These are phyloP conservation scores for Lanius collurio DNA, from an alignment of 2,113 vertebrate genomes.

Conservation along the genomic window DNA sequence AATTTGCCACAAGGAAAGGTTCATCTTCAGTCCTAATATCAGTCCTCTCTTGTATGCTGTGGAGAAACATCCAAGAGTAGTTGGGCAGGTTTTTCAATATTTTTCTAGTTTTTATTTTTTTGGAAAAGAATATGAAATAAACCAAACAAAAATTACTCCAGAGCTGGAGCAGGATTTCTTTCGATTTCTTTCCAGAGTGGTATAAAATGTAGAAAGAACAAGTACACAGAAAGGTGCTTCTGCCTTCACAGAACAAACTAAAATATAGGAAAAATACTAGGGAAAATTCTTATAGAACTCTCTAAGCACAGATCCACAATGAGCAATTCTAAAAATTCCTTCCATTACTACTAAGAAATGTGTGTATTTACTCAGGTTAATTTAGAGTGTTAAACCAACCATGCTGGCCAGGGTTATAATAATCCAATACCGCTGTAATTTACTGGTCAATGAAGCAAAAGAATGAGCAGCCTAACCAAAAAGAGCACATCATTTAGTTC, in stretches of 20 bases:
- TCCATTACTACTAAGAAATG: neutral
- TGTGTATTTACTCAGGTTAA: neutral
- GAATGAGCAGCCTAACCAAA: neutral
- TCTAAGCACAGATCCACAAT: neutral
- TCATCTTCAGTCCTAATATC: constrained; percentile 38
- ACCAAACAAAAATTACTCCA: neutral
- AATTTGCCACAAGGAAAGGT: neutral
- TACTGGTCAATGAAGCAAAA: neutral
- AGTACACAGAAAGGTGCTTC: neutral
- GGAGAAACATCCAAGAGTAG: neutral
- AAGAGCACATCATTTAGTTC: neutral
- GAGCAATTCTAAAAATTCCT: neutral
- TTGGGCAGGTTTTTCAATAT: neutral
- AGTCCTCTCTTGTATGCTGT: constrained; percentile 18
- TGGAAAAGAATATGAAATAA: neutral
- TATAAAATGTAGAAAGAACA: neutral
- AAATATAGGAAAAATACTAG: neutral
- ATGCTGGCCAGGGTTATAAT: neutral
- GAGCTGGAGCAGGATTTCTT: neutral
- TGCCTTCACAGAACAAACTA: neutral
- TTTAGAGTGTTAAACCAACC: neutral
- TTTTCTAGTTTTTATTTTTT: neutral
- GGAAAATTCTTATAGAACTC: neutral
- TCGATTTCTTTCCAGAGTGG: neutral
- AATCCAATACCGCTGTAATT: neutral